Base-by-base conservation (phyloP, 1,140 invertebrate species). In the Papilio glaucus region DNA sequence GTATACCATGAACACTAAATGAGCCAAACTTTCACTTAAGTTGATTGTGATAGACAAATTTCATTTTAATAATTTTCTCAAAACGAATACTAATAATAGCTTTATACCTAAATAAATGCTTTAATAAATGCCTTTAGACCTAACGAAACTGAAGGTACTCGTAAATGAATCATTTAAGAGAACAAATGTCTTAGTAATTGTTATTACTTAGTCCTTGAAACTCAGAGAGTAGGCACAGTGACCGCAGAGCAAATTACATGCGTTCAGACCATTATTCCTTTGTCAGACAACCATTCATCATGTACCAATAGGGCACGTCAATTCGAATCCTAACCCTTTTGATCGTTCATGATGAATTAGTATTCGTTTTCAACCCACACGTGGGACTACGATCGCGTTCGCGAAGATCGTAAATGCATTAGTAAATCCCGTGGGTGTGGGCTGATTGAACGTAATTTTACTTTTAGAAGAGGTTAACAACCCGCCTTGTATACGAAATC, bases 361-460 rank as follows among this genome's bases (percentile, higher is more conserved):
- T 78, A 65, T 37, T 4, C 45, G 63, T 78, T 77, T 77, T 42
- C 70, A 73, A 71, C 67, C 62, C 75, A 74, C 79, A 76, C 81
- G 83, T 87, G 77, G 82, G 81, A 86, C 80, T 83, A n/a, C 77
- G 74, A 77, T 85, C 74, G 78, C 75, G 76, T 78, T 85, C 74
- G 78, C 75, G 76, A 73, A 80, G 75, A 87, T 87, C 81, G 85
- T 88, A 88, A 85, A 87, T 82, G 83, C 83, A 87, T 86, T 85
- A 84, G 86, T 85, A 87, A 83, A 80, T 83, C 71, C 74, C 78
- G 87, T 89, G 84, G 87, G 88, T 72, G 81, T 79, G 57, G 72
- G 82, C 75, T 86, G 85, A 90, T 89, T 88, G 85, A 80, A 78
- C 81, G 77, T 87, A 88, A 89, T 90, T 85, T 88, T 87, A 86